Conservation (phyloP, 92 coral and sea anemone genomes). For the Zoanthus solanderi region DNA sequence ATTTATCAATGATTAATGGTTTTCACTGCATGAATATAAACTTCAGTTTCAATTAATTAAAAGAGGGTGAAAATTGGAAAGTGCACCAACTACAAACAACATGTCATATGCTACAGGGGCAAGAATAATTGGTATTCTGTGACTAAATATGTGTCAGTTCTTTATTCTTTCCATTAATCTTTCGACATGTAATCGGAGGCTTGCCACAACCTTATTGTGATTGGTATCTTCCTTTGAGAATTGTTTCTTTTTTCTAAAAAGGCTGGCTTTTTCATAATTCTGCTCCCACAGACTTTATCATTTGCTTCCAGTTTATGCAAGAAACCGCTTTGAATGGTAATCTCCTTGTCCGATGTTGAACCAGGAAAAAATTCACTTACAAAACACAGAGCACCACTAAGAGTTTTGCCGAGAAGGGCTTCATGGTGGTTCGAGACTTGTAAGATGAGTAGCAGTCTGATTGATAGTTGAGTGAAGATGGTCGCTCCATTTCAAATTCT, state of each 20-base stretch:
- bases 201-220: constrained; percentile 72
- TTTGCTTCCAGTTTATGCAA: constrained; percentile 33
- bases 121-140: constrained; percentile 51
- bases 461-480: constrained; percentile 50
- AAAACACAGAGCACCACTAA: constrained; percentile 56
- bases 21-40: neutral
- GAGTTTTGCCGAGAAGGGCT: constrained; percentile 67
- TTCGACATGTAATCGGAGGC: constrained; percentile 68
- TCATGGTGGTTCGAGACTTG: constrained; percentile 67
- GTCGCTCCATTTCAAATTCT: constrained; percentile 59
- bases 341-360: constrained; percentile 53
- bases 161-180: constrained; percentile 68
- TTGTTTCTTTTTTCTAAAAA: constrained; percentile 45
- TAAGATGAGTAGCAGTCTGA: constrained; percentile 60
- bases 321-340: constrained; percentile 49
- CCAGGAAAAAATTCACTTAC: constrained; percentile 61
- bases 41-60: constrained; percentile 47
- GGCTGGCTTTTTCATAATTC: constrained; percentile 46
- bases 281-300: constrained; percentile 61
- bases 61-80: constrained; percentile 65
- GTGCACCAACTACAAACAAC: constrained; percentile 56
- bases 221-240: constrained; percentile 65
- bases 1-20: neutral
- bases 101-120: constrained; percentile 58
- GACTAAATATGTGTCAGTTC: constrained; percentile 67